A percentile compares a stretch with the other conserved stretches of the same genome.
These are phyloP conservation scores for Pycnomerus fuliginosus DNA, from an alignment of 2,888 invertebrate genomes.

Conservation along the genomic window DNA sequence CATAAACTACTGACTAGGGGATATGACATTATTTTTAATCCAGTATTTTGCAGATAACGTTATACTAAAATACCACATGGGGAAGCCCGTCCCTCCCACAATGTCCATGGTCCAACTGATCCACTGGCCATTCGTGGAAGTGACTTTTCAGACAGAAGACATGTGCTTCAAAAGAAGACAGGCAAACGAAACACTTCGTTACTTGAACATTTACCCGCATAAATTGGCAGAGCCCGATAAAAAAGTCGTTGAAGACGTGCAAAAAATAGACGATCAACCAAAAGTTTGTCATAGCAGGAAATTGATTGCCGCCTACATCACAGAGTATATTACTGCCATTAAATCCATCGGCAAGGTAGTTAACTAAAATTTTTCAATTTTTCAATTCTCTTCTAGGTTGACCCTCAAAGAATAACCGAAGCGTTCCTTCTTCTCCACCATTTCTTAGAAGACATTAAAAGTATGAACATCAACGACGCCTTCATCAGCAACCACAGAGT, in stretches of 20 bases:
- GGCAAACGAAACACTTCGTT: constrained; percentile 5
- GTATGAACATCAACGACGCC: constrained; percentile 6
- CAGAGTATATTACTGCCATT: no score
- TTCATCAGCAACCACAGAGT: constrained; percentile 8
- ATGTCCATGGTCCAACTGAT: constrained; percentile 6
- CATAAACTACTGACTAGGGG: no score
- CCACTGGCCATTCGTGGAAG: constrained; percentile 14
- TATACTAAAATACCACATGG: constrained; percentile 14
- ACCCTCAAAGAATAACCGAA: no score
- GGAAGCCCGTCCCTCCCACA: background rate
- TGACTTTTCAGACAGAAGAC: constrained; percentile 8
- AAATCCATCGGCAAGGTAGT: no score
- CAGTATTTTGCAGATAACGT: constrained; percentile 14
- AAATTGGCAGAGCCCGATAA: background rate
- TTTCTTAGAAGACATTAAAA: constrained; percentile 13
- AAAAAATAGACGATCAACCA: no score
- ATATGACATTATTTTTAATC: no score
- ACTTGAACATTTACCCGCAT: constrained; percentile 11
- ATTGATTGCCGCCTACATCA: no score
- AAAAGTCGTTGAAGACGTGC: background rate
- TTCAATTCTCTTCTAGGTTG: no score
- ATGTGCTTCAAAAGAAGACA: constrained; percentile 9
- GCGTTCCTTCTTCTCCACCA: no score
- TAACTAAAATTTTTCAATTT: no score
- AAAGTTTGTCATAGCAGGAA: no score